Evolutionary conservation across 2,797 vertebrate genomes (phyloP).

Genomic region (Pangasius mekongensis): DNA sequence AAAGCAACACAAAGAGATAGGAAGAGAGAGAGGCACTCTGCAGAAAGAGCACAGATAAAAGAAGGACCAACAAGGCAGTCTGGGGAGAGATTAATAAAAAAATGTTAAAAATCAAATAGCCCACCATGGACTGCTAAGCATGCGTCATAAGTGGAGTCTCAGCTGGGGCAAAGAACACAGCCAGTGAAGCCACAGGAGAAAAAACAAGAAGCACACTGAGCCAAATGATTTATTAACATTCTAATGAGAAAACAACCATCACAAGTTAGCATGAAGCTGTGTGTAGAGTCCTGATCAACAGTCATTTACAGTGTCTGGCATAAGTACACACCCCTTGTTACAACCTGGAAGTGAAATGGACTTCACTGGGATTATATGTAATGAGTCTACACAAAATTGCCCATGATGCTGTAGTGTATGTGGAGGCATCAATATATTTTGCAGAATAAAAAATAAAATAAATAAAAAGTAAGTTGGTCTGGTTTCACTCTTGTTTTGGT

Average conservation of each 20-base stretch:
- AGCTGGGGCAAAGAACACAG: constrained; percentile 7
- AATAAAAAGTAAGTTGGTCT: background rate
- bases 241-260: background rate
- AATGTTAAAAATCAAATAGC: constrained; percentile 1
- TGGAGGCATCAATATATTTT: background rate
- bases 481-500: background rate
- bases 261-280: background rate
- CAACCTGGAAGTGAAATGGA: background rate
- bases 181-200: background rate
- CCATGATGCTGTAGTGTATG: background rate
- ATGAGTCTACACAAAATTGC: background rate
- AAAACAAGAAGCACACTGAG: background rate
- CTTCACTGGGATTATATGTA: background rate
- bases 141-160: constrained; percentile 13
- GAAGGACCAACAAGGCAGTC: background rate
- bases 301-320: background rate
- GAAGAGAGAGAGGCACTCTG: background rate
- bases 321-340: background rate
- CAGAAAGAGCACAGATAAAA: constrained; percentile 29
- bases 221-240: constrained; percentile 14
- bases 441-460: background rate
- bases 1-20: background rate
- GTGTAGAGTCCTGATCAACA: constrained; percentile 9
- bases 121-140: constrained; percentile 2
- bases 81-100: background rate